Percentiles rank a stretch among this genome's conserved stretches.
Evolutionary conservation across 2,888 invertebrate species (phyloP).

Genomic region (Aleiodes testaceus): DNA sequence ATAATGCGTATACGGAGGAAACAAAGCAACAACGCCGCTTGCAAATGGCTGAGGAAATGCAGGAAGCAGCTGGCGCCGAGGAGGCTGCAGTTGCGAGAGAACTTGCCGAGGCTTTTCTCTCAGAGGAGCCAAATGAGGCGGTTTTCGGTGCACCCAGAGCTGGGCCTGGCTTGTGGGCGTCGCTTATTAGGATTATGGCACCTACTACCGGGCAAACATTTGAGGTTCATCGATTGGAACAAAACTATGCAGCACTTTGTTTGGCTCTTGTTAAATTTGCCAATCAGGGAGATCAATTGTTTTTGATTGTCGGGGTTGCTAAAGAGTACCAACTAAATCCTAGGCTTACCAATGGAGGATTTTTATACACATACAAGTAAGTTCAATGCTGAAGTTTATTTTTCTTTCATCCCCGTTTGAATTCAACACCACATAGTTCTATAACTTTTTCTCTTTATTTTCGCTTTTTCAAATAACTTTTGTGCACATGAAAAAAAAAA

Average conservation of each 20-base stretch:
- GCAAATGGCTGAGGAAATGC: constrained; percentile 99
- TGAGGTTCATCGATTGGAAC: constrained; percentile 87
- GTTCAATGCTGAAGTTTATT: constrained; percentile 48
- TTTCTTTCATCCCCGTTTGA: constrained; percentile 24
- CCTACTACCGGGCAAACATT: constrained; percentile 87
- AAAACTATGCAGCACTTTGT: constrained; percentile 96
- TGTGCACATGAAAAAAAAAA: no score
- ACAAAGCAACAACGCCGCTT: constrained; percentile 93
- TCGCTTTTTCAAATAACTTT: constrained; percentile 13
- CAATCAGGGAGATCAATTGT: constrained; percentile 78
- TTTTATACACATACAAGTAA: constrained; percentile 88
- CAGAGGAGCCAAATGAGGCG: constrained; percentile 94
- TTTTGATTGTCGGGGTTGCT: constrained; percentile 87
- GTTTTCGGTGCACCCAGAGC: constrained; percentile 97
- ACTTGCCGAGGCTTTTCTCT: constrained; percentile 97
- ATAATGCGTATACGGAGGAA: constrained; percentile 98
- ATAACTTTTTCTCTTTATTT: not conserved
- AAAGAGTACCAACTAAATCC: constrained; percentile 94
- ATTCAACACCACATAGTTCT: constrained; percentile 14
- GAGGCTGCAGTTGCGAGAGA: constrained; percentile 96
- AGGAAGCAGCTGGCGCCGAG: constrained; percentile 96
- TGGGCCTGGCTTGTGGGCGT: constrained; percentile 97
- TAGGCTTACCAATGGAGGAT: constrained; percentile 86
- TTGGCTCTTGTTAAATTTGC: constrained; percentile 88
- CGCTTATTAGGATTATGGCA: constrained; percentile 88